Base-by-base conservation (phyloP, 2,888 invertebrate species). In the Carterocephalus palaemon region DNA sequence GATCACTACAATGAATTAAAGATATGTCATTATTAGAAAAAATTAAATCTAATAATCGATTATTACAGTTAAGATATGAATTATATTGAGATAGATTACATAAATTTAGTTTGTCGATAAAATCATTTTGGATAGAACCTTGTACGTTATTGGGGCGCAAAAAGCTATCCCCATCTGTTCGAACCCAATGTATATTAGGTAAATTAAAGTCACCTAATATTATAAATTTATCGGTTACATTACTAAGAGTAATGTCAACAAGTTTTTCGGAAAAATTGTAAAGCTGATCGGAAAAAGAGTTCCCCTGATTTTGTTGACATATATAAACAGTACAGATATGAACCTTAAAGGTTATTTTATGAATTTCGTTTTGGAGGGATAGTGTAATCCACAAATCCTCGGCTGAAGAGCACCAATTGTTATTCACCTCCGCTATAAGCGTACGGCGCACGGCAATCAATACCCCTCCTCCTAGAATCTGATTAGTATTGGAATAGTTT, bases 311-410 rank as follows among this genome's bases (percentile, higher is more conserved):
- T 22, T 47, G 40, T 1, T 26, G 15, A 8, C 49, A 51, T 7
- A 51, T 34, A 26, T 51, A 48, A 0, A 39, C 41, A 2, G 19
- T 29, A 10, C 45, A 47, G 12, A 47, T 38, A 26, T 47, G 36
- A 19, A 47, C 8, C 6, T 38, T 41, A 26, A 20, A 12, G 4
- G 5, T 4, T 17, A 32, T 5, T 8, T 32, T 32, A 5, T 8
- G 10, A 8, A 9, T 32, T 2, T 4, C 9, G 17, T 6, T 3
- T 2, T 8, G 3, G 2, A 32, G 17, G 4, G 31, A 17, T 1
- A 32, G n/a, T 6, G 31, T 32, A 6, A 32, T 17, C 31, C 31
- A 32, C 6, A 32, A 7, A 9, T 32, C 31, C 17, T 32, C 31
- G 2, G 31, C 31, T 10, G 31, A 19, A 5, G 31, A 32, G 9